Base-by-base conservation (phyloP, 2,888 invertebrate genomes). In the Euphydryas editha region DNA sequence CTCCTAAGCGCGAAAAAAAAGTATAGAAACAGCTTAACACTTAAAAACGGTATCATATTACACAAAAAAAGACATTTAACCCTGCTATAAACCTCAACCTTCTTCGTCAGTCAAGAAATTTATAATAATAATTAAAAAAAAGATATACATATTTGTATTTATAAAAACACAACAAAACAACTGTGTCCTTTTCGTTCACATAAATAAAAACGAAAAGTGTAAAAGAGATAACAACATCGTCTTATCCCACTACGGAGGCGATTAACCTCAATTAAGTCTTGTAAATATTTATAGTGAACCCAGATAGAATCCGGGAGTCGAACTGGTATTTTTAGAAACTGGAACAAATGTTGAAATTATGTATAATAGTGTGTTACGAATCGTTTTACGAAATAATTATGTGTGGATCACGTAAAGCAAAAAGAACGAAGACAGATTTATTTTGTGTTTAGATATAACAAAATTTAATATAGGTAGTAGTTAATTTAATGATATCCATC, bases 231-330 rank as follows among this genome's bases (percentile, higher is more conserved):
- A 59, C 20, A 30, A 59, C 46, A 62, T 13, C 2, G 37, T 62
- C 36, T 21, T 56, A 54, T 6, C 15, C 42, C 42, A 44, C 42
- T 44, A 64, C 49, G 3, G n/a, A 54, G 46, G n/a, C 66, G 59
- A 67, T 67, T 69, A 69, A 69, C 69, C 69, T 62, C 58, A 61
- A 69, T 69, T 37, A 49, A 44, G 46, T n/a, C 49, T 36, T 57
- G 54, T 67, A 67, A 67, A 59, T 69, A 69, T 69, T 62, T 64
- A 67, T 67, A 67, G 69, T 61, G 54, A 56, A 55, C 46, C 10
- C 39, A 58, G 47, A 49, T 62, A 54, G 54, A 61, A 62, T 18
- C 67, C 69, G 69, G 69, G 69, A 67, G 69, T 58, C 61, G 61
- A 36, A 39, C 37, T 20, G 18, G 37, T 67, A 67, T 56, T 60